Base-by-base conservation (phyloP, 2,797 vertebrate species). In the Sebastes flavidus region DNA sequence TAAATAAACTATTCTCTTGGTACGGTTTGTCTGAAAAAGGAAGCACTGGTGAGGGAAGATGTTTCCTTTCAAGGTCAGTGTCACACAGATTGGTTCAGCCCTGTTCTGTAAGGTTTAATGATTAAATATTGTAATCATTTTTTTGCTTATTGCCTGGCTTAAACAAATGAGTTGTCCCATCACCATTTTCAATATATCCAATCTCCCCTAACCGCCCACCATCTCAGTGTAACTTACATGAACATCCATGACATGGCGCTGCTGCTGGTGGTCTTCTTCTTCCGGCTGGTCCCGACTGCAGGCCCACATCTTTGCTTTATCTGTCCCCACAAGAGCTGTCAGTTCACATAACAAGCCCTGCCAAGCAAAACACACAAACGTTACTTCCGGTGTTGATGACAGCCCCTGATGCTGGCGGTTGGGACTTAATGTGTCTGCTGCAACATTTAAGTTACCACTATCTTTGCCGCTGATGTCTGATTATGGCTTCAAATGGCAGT, bases 361-460 rank as follows among this genome's bases (percentile, higher is more conserved):
- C 75, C 85, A 85, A 81, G 59, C 77, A 87, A 86, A 42, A 42
- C 38, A 87, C 77, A 86, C 52, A 0, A 46, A 46, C 42, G 42
- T 46, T 46, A 27, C 34, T 78, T 77, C 77, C 13, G 20, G 3
- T 12, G 71, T 75, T 29, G 81, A 81, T 87, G 85, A 89, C 88
- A 91, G 87, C 49, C 24, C 24, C 29, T 65, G 85, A 85, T 85
- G 85, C 78, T 73, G 82, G 78, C 34, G 25, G 46, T 27, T 27
- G 75, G 82, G 73, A 72, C 85, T 85, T 85, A 84, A 90, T 87
- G 88, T 24, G 84, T 85, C 73, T 81, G 71, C 79, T 76, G 61
- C 74, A 65, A 65, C 86, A 60, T 46, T 46, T 46, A 18, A 46
- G 42, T 62, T 12, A 67, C 70, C 73, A 38, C 78, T 42, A 76